A percentile compares a stretch with the other conserved stretches of the same genome.
Evolutionary conservation across 2,113 vertebrate species (phyloP).

Genomic region (Cynopterus brachyotis): DNA sequence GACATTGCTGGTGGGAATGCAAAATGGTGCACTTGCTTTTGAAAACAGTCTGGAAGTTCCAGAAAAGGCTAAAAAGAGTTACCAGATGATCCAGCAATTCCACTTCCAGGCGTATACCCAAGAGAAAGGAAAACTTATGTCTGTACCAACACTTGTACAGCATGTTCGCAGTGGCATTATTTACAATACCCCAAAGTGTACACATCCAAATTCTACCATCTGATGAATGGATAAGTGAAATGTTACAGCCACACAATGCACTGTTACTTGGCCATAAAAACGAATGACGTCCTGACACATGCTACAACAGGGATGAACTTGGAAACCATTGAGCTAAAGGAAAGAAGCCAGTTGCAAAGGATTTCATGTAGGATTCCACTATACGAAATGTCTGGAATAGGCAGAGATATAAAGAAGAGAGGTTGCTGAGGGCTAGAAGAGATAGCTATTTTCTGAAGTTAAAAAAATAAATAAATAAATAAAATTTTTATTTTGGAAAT

Average conservation of each 20-base stretch:
- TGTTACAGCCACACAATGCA: background rate
- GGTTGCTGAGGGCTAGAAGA: background rate
- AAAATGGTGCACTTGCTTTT: background rate
- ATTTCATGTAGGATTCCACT: background rate
- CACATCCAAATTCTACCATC: background rate
- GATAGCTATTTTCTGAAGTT: background rate
- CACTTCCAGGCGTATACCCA: background rate
- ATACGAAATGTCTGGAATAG: background rate
- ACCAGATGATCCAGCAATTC: background rate
- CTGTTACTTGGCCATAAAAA: background rate
- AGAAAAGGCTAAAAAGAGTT: background rate
- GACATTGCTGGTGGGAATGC: background rate
- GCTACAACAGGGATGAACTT: background rate
- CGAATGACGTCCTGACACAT: background rate
- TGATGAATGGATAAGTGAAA: background rate
- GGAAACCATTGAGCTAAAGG: background rate
- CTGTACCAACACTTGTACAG: background rate
- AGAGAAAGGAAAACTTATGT: background rate
- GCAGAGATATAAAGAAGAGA: background rate
- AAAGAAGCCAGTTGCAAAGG: background rate
- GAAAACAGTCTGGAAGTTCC: background rate
- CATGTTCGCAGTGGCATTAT: background rate
- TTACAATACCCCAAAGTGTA: background rate
- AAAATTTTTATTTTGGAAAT: background rate
- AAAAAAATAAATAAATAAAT: background rate